A percentile compares a stretch with the other conserved stretches of the same genome.
Evolutionary conservation across 2,797 vertebrate species (phyloP).

Genomic region (Acrocephalus scirpaceus): DNA sequence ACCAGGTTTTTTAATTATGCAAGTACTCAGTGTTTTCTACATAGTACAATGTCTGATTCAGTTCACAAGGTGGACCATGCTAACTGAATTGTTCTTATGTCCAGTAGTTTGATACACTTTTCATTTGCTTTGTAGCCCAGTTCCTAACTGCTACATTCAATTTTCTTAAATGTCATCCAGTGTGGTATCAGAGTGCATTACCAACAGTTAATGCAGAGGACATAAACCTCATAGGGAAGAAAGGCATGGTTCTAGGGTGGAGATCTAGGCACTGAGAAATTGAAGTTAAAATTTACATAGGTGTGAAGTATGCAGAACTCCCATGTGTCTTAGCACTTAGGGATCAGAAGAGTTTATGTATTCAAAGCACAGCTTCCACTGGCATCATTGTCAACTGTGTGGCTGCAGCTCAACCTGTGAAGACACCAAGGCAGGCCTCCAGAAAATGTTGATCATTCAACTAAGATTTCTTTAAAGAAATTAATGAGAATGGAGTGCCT

Average conservation of each 20-base stretch:
- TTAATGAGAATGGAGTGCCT: not conserved
- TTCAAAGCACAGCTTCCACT: not conserved
- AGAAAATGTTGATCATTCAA: not conserved
- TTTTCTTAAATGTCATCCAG: not conserved
- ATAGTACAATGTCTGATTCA: not conserved
- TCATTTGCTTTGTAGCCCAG: not conserved
- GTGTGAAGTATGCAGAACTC: not conserved
- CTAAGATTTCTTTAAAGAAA: not conserved
- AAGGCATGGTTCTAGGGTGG: not conserved
- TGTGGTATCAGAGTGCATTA: not conserved
- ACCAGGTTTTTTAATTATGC: not conserved
- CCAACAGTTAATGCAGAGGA: not conserved
- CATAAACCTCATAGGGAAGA: not conserved
- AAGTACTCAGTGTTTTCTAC: not conserved
- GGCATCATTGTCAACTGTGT: not conserved
- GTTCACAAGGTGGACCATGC: not conserved
- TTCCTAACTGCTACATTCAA: not conserved
- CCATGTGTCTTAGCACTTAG: not conserved
- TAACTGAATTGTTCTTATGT: not conserved
- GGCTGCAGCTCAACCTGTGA: not conserved
- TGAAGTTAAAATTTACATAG: not conserved
- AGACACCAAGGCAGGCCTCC: not conserved
- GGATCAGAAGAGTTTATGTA: not conserved
- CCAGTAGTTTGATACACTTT: not conserved
- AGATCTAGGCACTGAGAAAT: not conserved